Percentiles rank a stretch among this genome's conserved stretches.
Evolutionary conservation across 2,888 invertebrate species (phyloP).

Genomic region (Balanococcus diminutus): DNA sequence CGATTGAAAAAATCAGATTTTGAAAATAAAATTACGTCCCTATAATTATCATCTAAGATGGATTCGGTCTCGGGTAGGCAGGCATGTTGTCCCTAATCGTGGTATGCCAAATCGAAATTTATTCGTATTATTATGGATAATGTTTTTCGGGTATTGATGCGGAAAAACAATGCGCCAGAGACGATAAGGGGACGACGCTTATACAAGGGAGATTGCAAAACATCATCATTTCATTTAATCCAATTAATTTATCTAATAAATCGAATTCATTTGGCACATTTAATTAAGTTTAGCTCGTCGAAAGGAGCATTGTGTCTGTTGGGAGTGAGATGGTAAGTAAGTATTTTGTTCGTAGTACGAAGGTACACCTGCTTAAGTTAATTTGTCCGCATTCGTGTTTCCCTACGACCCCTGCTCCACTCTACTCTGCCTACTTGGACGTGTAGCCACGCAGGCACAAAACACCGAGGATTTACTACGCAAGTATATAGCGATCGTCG

Average conservation of each 20-base stretch:
- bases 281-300: constrained; percentile 14
- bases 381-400: not conserved
- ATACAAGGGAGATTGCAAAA: not conserved
- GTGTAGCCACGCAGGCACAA: no score
- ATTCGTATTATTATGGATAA: not conserved
- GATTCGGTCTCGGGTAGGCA: no score
- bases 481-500: no score
- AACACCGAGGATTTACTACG: not conserved
- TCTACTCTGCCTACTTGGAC: no score
- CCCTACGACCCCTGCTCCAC: not conserved
- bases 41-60: no score
- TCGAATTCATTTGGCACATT: constrained; percentile 25
- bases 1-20: not conserved
- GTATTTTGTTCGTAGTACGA: not conserved
- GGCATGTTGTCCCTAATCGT: no score
- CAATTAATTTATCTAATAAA: constrained; percentile 43
- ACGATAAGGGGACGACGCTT: not conserved
- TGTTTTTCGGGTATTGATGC: not conserved
- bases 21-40: no score
- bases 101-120: not conserved
- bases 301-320: not conserved
- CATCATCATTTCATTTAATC: not conserved
- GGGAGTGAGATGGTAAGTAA: not conserved
- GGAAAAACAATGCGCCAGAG: not conserved
- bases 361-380: not conserved